phyloP scores from a whole-genome alignment of 2,888 invertebrate genomes.

The Amblyteles armatorius region DNA sequence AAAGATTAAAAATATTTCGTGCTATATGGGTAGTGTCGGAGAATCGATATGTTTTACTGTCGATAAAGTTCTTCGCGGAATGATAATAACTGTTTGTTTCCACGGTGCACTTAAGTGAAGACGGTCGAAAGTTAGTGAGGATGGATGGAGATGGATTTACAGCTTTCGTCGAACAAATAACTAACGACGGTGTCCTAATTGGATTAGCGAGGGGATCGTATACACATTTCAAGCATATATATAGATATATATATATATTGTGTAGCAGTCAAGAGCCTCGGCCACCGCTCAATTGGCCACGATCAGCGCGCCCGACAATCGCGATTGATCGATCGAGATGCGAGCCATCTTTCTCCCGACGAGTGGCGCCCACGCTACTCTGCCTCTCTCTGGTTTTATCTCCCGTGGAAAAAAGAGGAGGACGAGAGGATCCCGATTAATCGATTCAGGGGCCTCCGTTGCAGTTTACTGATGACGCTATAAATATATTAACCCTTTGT shows the following conservation, averaged over 20 bases:
- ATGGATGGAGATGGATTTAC: slow-evolving; percentile 59
- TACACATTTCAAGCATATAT: slow-evolving; percentile 18
- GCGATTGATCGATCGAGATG: slow-evolving; percentile 67
- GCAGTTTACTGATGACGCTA: slow-evolving; percentile 23
- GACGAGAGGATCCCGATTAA: slow-evolving; percentile 50
- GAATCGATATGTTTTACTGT: neutral
- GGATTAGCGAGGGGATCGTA: slow-evolving; percentile 54
- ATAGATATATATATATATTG: neutral
- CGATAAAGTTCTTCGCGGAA: slow-evolving; percentile 36
- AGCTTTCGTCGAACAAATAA: slow-evolving; percentile 63
- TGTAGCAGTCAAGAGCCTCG: slow-evolving; percentile 33
- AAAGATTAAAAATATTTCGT: too few species aligned
- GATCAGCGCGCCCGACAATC: slow-evolving; percentile 67
- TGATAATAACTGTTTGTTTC: slow-evolving; percentile 39
- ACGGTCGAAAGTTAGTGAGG: slow-evolving; percentile 42
- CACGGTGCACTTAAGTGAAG: slow-evolving; percentile 26
- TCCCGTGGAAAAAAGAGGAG: slow-evolving; percentile 26
- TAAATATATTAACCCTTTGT: slow-evolving; percentile 9
- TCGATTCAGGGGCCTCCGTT: slow-evolving; percentile 44
- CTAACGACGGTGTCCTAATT: slow-evolving; percentile 62
- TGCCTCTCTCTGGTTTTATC: slow-evolving; percentile 21
- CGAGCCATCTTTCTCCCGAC: slow-evolving; percentile 52
- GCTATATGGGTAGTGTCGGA: too few species aligned
- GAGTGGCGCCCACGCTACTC: slow-evolving; percentile 60
- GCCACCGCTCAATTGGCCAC: slow-evolving; percentile 65